These are phyloP conservation scores for Lampris incognitus DNA, from an alignment of 2,113 vertebrate species.

Conservation along the genomic window DNA sequence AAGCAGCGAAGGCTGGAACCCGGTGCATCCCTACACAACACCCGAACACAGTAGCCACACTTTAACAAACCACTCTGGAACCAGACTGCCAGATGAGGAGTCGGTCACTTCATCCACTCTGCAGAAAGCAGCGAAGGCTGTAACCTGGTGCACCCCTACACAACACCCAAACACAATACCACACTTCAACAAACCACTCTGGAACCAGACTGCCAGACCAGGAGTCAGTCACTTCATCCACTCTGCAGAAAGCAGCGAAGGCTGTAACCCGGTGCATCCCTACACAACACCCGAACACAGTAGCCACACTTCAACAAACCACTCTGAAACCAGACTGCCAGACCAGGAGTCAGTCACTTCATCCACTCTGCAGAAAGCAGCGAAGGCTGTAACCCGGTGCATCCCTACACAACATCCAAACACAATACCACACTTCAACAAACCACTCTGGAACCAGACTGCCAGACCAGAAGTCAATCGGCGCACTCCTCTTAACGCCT, in stretches of 20 bases:
- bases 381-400: background rate
- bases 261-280: slow-evolving; percentile 6
- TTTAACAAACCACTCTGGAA: too few relatives aligned
- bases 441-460: slow-evolving; percentile 64
- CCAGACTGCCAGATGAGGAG: background rate
- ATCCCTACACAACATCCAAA: slow-evolving; percentile 23
- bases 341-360: slow-evolving; percentile 45
- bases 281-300: slow-evolving; percentile 18
- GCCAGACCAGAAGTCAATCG: slow-evolving; percentile 63
- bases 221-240: background rate
- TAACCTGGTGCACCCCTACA: slow-evolving; percentile 19
- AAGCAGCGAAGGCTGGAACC: too few relatives aligned
- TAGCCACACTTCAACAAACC: slow-evolving; percentile 28
- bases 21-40: too few relatives aligned
- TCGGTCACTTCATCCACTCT: background rate
- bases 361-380: slow-evolving; percentile 48
- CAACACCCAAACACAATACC: slow-evolving; percentile 18
- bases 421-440: slow-evolving; percentile 18
- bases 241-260: background rate
- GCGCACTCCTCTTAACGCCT: slow-evolving; percentile 40
- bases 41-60: too few relatives aligned
- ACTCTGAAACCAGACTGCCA: slow-evolving; percentile 73
- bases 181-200: slow-evolving; percentile 30
- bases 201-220: slow-evolving; percentile 73
- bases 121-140: background rate